phyloP scores from a whole-genome alignment of 92 coral and sea anemone species.

The Bergia puertoricense region DNA sequence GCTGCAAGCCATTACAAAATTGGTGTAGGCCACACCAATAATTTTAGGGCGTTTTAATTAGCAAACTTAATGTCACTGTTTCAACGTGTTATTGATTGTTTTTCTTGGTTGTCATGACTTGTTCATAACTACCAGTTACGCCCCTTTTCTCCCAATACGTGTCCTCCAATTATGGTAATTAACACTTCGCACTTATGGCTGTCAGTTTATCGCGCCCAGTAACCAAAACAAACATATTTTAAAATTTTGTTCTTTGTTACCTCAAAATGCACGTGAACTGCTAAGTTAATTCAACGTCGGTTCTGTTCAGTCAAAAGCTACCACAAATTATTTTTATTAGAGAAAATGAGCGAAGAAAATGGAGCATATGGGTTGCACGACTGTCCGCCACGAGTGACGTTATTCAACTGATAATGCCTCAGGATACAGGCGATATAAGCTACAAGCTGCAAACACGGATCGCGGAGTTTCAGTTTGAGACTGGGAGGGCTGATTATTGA shows the following conservation, averaged over 20 bases:
- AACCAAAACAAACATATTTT: no score
- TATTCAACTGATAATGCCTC: neutral
- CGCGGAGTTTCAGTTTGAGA: no score
- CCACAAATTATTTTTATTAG: neutral
- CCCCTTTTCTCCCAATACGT: neutral
- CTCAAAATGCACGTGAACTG: no score
- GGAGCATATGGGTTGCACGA: no score
- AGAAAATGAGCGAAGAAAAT: neutral
- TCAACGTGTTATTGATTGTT: neutral
- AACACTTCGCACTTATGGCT: neutral
- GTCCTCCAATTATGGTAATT: neutral
- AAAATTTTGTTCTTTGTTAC: no score
- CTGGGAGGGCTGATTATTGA: no score
- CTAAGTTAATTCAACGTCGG: no score
- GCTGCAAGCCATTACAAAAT: no score
- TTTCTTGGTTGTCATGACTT: neutral
- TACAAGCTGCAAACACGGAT: no score
- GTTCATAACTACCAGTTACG: neutral
- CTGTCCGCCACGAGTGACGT: neutral
- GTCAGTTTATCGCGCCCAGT: no score
- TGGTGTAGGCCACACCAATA: no score
- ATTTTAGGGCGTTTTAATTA: no score
- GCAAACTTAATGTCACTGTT: neutral
- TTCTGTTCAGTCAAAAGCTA: neutral
- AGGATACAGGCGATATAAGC: neutral